These are phyloP conservation scores for Drosophila neotestacea DNA, from an alignment of 2,888 invertebrate genomes.

Conservation along the genomic window DNA sequence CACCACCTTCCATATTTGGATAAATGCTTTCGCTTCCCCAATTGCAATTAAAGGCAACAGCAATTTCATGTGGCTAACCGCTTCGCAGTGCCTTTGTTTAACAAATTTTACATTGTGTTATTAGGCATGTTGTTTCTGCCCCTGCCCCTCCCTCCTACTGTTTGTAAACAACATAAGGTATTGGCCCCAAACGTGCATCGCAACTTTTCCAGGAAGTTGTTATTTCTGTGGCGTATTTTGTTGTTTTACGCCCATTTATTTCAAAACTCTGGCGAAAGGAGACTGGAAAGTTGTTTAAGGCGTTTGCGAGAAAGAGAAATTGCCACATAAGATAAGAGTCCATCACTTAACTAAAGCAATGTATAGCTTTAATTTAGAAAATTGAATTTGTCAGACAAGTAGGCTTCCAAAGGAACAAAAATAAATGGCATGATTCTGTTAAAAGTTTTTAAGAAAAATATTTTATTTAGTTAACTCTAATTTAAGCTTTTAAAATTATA, in stretches of 20 bases:
- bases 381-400: background rate
- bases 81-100: conserved; percentile 39
- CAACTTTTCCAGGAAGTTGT: conserved; percentile 75
- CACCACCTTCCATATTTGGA: conserved; percentile 55
- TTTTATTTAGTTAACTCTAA: background rate
- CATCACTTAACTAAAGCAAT: background rate
- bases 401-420: too few species aligned
- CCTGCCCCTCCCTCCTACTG: background rate
- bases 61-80: conserved; percentile 2
- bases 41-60: conserved; percentile 30
- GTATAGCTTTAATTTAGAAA: background rate
- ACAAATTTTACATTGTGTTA: conserved; percentile 41
- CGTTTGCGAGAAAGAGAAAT: background rate
- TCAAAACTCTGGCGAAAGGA: conserved; percentile 19
- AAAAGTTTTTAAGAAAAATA: background rate
- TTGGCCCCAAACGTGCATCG: conserved; percentile 44
- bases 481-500: background rate
- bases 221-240: conserved; percentile 45
- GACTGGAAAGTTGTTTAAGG: conserved; percentile 4
- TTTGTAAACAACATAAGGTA: conserved; percentile 52
- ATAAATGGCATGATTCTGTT: too few species aligned
- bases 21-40: conserved; percentile 51
- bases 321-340: background rate
- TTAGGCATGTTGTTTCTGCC: conserved; percentile 5
- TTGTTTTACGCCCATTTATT: conserved; percentile 50